Base-by-base conservation (phyloP, 1,140 invertebrate species). In the Mamestra configurata region DNA sequence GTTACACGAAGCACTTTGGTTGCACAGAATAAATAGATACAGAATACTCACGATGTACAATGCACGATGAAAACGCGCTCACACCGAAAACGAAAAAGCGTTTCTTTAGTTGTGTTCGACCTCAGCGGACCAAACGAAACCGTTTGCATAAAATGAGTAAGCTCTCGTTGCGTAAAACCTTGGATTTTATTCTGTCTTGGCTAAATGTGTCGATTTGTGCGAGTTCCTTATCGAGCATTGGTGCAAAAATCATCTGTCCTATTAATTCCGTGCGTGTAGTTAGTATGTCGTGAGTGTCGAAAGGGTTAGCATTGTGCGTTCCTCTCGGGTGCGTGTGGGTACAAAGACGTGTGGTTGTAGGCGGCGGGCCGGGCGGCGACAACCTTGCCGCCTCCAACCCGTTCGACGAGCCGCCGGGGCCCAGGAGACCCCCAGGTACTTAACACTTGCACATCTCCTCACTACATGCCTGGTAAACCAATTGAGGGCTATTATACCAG, bases 351-450 rank as follows among this genome's bases (percentile, higher is more conserved):
- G 87, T 92, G 89, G 90, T 93, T 93, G 92, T 93, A 93, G 93
- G 92, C 92, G 92, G 92, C 86, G 92, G 93, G 88, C 88, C 92
- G 85, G 93, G 91, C 95, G 93, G 96, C 95, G 94, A 97, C 96
- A 97, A 97, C 95, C 96, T 97, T 88, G 97, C 96, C 96, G 96
- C 97, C 89, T 97, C 97, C 90, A 98, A 97, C 96, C 97, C 97
- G 81, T 98, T 98, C 96, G 97, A 98, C 94, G 97, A 97, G 96
- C 95, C 96, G 88, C 96, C 96, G 84, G 96, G 94, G 87, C 94
- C 93, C 79, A 87, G 93, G 85, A 89, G 93, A 90, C 93, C 93
- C 86, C 93, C 94, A 92, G 94, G 94, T 94, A 94, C 88, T 82
- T 53, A 80, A 79, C 73, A 73, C 66, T 43, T 49, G 53, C 51